Base-by-base conservation (phyloP, 2,797 vertebrate genomes). In the Aulostomus chinensis region DNA sequence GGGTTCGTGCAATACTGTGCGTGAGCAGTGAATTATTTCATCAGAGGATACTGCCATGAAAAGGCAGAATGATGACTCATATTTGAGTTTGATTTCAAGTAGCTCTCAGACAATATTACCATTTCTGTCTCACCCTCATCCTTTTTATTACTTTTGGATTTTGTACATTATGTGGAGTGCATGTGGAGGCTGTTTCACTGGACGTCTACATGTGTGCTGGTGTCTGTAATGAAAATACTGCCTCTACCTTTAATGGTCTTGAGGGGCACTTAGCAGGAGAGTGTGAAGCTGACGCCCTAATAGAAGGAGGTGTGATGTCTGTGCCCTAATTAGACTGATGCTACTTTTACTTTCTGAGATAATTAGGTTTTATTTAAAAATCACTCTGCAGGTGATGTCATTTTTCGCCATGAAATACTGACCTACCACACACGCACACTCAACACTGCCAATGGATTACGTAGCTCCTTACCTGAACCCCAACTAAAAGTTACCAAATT, bases 301-400 rank as follows among this genome's bases (percentile, higher is more conserved):
- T 59, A 40, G 58, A 59, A 40, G 28, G 32, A 60, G 61, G 48
- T 57, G 62, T 56, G 28, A 47, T 33, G 56, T 32, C 46, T 17
- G n/a, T 2, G 47, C 16, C 48, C 78, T 76, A 73, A 80, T 81
- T 78, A 76, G 36, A 3, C 24, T 43, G 67, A 59, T 62, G 55
- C 68, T 68, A 67, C 68, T 80, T 80, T 68, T 68, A 76, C 58
- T 62, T 46, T 28, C 16, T 14, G 24, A 64, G 58, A 74, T 81
- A 76, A 80, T 80, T 66, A 41, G 62, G 43, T 59, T 72, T 78
- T 55, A 71, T 79, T 79, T 67, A 61, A 66, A 61, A 71, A 49
- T 69, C 48, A 39, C 38, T 58, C 53, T 68, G 49, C 30, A 49
- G 57, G 28, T 38, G 38, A 66, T 49, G 38, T 55, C 38, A 21